These are phyloP conservation scores for Cranoglanis bouderius DNA, from an alignment of 2,113 vertebrate genomes.

Conservation along the genomic window DNA sequence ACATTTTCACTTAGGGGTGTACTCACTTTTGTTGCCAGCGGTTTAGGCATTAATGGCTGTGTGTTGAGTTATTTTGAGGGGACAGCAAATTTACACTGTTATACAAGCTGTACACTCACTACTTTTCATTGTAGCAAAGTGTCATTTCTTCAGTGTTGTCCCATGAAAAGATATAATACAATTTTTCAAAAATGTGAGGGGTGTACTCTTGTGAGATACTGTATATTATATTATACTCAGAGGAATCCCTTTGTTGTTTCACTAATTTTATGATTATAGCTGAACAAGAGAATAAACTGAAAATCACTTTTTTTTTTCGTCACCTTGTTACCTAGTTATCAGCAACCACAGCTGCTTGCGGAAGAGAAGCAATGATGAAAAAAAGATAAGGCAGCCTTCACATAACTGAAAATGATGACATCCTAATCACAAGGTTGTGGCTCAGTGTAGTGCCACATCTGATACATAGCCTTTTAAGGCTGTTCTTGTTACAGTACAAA, in stretches of 20 bases:
- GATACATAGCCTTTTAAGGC: conserved; percentile 1
- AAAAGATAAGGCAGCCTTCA: neutral
- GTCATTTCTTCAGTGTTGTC: no score
- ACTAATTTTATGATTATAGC: neutral
- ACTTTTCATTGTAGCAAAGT: no score
- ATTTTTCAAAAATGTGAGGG: no score
- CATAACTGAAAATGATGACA: neutral
- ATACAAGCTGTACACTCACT: no score
- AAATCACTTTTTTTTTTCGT: no score
- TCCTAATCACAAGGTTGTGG: neutral
- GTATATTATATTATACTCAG: neutral
- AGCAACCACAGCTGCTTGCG: neutral
- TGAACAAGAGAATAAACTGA: neutral
- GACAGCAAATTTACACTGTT: no score
- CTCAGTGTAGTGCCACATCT: neutral
- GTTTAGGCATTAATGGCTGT: no score
- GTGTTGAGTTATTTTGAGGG: no score
- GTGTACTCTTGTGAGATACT: no score
- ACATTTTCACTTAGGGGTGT: no score
- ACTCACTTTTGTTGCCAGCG: no score
- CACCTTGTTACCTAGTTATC: neutral
- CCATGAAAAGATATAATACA: no score
- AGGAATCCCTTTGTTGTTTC: neutral
- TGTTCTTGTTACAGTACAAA: neutral
- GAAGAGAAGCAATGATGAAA: neutral